These are phyloP conservation scores for Mus minutoides DNA, from an alignment of 2,797 vertebrate genomes.

Conservation along the genomic window DNA sequence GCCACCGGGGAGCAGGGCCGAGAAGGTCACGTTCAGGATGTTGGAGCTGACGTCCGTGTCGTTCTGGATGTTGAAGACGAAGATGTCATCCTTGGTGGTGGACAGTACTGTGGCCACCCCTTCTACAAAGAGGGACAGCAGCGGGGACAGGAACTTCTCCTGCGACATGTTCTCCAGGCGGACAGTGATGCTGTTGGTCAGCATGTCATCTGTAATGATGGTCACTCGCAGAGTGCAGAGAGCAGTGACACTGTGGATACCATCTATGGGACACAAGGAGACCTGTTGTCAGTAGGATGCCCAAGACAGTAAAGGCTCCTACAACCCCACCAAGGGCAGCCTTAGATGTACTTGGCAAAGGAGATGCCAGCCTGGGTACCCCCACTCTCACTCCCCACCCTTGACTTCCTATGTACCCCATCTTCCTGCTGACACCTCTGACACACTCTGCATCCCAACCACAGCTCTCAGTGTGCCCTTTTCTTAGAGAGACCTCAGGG, in stretches of 20 bases:
- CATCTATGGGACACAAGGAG: conserved; percentile 87
- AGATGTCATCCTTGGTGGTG: conserved; percentile 93
- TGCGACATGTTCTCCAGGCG: conserved; percentile 99
- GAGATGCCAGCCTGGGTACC: neutral
- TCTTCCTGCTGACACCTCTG: fast-evolving
- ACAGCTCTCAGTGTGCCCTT: fast-evolving
- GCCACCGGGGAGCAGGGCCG: conserved; percentile 93
- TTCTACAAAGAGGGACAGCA: conserved; percentile 94
- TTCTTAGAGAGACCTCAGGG: neutral
- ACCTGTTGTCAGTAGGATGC: fast-evolving
- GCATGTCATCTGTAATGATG: conserved; percentile 98
- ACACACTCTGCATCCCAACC: fast-evolving
- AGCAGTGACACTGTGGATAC: conserved; percentile 91
- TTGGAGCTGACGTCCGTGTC: conserved; percentile 96
- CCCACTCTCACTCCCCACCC: fast-evolving
- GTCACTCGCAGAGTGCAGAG: conserved; percentile 95
- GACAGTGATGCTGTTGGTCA: conserved; percentile 99
- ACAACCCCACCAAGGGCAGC: neutral
- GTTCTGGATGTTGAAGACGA: conserved; percentile 98
- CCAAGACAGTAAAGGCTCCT: fast-evolving
- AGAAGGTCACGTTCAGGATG: conserved; percentile 98
- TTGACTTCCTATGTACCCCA: too few species aligned
- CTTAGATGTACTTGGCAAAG: fast-evolving
- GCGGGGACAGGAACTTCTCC: conserved; percentile 96
- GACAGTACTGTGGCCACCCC: conserved; percentile 96